Evolutionary conservation across 2,797 vertebrate species (phyloP).

Genomic region (Centroberyx gerrardi): DNA sequence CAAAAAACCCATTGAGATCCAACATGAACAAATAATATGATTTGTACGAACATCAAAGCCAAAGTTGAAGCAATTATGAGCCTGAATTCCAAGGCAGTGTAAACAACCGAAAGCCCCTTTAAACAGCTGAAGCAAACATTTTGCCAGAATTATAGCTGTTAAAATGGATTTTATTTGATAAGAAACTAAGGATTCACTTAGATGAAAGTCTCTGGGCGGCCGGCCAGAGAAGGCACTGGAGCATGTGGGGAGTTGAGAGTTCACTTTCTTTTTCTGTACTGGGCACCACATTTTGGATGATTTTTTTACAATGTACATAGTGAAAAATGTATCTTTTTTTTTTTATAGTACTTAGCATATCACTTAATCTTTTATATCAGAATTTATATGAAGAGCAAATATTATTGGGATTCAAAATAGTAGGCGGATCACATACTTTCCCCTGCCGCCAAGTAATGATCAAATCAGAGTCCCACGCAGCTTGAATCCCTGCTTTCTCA

Average conservation of each 20-base stretch:
- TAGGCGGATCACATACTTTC: neutral
- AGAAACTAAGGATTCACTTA: slow-evolving; percentile 42
- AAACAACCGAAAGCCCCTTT: slow-evolving; percentile 42
- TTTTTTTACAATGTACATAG: too few relatives aligned
- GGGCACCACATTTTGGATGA: too few relatives aligned
- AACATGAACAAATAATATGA: slow-evolving; percentile 40
- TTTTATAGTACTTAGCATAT: too few relatives aligned
- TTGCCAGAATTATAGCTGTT: slow-evolving; percentile 38
- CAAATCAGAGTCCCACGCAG: too few relatives aligned
- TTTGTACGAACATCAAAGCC: slow-evolving; percentile 30
- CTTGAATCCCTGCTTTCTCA: neutral
- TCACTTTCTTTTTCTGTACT: too few relatives aligned
- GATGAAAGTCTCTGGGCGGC: neutral
- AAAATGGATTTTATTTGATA: slow-evolving; percentile 49
- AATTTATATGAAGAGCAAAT: slow-evolving; percentile 3
- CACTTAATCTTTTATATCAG: too few relatives aligned
- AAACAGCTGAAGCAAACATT: slow-evolving; percentile 49
- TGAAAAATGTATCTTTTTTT: too few relatives aligned
- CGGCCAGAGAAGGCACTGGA: slow-evolving; percentile 7
- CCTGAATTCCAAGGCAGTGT: slow-evolving; percentile 13
- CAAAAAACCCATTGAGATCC: slow-evolving; percentile 24
- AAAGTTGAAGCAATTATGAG: slow-evolving; percentile 35
- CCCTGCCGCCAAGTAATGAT: too few relatives aligned
- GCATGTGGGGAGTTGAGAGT: neutral
- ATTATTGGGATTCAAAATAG: slow-evolving; percentile 1